phyloP scores from a whole-genome alignment of 1,140 invertebrate species.

The Dolichoris vasculosae region DNA sequence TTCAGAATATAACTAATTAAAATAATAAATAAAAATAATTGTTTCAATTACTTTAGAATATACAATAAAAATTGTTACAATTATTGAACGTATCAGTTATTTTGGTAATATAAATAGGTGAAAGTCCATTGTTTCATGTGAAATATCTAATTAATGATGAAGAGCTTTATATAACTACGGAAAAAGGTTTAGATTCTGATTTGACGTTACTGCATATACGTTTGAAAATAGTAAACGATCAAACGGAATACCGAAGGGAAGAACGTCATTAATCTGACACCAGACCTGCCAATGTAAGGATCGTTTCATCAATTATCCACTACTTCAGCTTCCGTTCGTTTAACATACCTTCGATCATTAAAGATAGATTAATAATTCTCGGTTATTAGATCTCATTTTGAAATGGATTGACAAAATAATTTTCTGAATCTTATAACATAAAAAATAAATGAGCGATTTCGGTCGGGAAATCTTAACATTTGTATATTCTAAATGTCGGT shows the following conservation, averaged over 20 bases:
- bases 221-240: slow-evolving; percentile 19
- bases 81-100: too few relatives aligned
- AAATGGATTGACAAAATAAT: not conserved
- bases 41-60: too few relatives aligned
- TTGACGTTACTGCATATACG: not conserved
- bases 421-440: not conserved
- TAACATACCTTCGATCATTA: slow-evolving; percentile 20
- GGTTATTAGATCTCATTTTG: not conserved
- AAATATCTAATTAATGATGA: not conserved
- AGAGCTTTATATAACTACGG: not conserved
- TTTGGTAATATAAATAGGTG: too few relatives aligned
- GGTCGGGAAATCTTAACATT: not conserved
- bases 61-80: too few relatives aligned
- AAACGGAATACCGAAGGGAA: slow-evolving; percentile 38
- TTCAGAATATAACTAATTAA: too few relatives aligned
- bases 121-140: not conserved
- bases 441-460: not conserved
- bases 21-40: too few relatives aligned
- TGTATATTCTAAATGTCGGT: not conserved
- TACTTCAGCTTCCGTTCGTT: not conserved
- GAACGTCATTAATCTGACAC: slow-evolving; percentile 45
- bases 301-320: slow-evolving; percentile 49
- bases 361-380: slow-evolving; percentile 35
- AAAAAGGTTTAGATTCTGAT: slow-evolving; percentile 17
- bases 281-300: slow-evolving; percentile 48